Evolutionary conservation across 2,888 invertebrate species (phyloP).

Genomic region (Cepaea hortensis): DNA sequence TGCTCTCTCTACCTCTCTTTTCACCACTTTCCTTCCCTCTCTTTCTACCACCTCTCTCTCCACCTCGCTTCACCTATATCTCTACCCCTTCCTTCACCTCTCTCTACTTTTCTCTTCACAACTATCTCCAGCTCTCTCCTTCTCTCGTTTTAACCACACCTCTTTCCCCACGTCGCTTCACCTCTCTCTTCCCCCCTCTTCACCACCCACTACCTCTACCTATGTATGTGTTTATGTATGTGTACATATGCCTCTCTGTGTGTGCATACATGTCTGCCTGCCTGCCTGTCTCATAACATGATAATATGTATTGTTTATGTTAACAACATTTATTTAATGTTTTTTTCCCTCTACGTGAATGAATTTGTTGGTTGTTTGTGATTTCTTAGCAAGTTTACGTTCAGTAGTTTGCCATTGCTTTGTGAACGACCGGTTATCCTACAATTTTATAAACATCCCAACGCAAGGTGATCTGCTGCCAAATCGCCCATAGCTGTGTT

Average conservation of each 20-base stretch:
- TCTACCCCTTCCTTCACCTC: neutral
- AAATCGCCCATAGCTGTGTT: too few species aligned
- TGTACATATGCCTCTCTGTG: neutral
- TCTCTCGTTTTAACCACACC: slow-evolving; percentile 21
- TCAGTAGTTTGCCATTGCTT: too few species aligned
- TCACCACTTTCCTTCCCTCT: neutral
- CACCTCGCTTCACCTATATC: neutral
- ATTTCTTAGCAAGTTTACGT: too few species aligned
- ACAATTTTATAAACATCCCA: too few species aligned
- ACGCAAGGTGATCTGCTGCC: too few species aligned
- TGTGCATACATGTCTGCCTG: too few species aligned
- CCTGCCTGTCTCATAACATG: too few species aligned
- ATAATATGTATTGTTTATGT: too few species aligned
- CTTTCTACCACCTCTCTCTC: neutral
- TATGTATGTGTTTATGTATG: neutral
- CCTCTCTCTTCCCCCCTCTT: neutral
- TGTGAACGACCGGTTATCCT: too few species aligned
- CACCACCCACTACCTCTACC: neutral
- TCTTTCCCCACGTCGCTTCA: slow-evolving; percentile 2
- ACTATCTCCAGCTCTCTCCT: neutral
- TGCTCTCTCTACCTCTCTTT: neutral
- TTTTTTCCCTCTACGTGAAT: too few species aligned
- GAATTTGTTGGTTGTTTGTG: too few species aligned
- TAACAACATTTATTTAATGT: too few species aligned
- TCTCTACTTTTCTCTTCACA: slow-evolving; percentile 20